Percentiles rank a stretch among this genome's conserved stretches.
These are phyloP conservation scores for Catharus bicknelli DNA, from an alignment of 2,113 vertebrate species.

Conservation along the genomic window DNA sequence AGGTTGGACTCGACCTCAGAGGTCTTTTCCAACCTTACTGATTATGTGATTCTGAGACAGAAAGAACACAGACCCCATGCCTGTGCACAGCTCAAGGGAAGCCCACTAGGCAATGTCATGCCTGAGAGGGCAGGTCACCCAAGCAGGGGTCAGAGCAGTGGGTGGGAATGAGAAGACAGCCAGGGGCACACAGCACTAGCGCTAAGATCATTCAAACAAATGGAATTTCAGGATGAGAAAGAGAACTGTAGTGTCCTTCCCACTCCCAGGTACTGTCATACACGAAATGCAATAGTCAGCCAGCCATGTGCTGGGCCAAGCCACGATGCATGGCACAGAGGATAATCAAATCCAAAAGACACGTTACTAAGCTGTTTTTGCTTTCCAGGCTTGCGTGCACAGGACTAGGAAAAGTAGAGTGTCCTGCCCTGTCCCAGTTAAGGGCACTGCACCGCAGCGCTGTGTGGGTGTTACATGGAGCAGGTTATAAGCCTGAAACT, in stretches of 20 bases:
- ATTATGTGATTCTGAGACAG: neutral
- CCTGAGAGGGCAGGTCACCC: accelerated
- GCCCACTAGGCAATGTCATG: accelerated
- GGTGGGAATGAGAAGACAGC: accelerated
- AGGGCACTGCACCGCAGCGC: accelerated
- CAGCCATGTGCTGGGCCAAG: accelerated
- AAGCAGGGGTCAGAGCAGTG: neutral
- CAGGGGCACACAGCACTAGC: neutral
- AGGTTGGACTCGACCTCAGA: neutral
- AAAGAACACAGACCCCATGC: accelerated
- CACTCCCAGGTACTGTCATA: accelerated
- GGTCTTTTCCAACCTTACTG: neutral
- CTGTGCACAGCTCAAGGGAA: neutral
- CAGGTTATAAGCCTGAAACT: neutral
- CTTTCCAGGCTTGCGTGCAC: accelerated
- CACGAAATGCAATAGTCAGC: neutral
- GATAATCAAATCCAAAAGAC: neutral
- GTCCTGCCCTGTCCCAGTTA: accelerated
- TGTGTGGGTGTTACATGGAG: accelerated
- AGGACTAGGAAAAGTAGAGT: neutral
- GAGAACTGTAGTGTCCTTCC: neutral
- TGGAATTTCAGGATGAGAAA: neutral
- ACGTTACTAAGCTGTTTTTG: accelerated
- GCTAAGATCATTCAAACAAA: neutral
- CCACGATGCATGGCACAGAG: accelerated